These are phyloP conservation scores for Caenorhabditis japonica DNA, from an alignment of 2,888 invertebrate species.

Conservation along the genomic window DNA sequence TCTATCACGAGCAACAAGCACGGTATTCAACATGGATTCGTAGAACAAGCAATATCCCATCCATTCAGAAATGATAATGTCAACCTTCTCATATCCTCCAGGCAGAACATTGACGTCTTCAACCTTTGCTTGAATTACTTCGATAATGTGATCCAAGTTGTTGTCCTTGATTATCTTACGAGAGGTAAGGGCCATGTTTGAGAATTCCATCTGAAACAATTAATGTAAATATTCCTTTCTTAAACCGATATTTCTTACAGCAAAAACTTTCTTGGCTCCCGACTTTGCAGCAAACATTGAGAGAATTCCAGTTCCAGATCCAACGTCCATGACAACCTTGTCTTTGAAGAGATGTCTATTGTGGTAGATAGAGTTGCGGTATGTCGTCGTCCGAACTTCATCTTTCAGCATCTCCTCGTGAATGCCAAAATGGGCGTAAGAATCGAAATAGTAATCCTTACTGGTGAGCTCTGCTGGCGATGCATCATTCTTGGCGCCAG, in stretches of 20 bases:
- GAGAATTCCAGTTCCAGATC: constrained; percentile 97
- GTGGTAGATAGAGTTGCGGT: constrained; percentile 98
- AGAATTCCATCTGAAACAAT: constrained; percentile 87
- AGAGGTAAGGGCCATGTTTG: constrained; percentile 97
- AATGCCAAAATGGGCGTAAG: constrained; percentile 99
- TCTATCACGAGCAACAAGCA: constrained; percentile 96
- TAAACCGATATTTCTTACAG: constrained; percentile 79
- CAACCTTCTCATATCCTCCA: constrained; percentile 89
- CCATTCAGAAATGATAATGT: constrained; percentile 90
- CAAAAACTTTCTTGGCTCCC: constrained; percentile 93
- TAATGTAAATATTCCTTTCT: not conserved
- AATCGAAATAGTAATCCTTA: constrained; percentile 99
- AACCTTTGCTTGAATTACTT: constrained; percentile 82
- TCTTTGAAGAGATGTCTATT: constrained; percentile 85
- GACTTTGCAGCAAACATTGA: constrained; percentile 99
- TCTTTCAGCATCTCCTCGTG: constrained; percentile 99
- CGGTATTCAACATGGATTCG: constrained; percentile 99
- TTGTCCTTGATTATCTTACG: constrained; percentile 89
- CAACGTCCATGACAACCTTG: constrained; percentile 94
- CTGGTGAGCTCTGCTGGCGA: constrained; percentile 90
- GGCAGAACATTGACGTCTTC: constrained; percentile 92
- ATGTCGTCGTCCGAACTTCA: constrained; percentile 96
- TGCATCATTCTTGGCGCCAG: not conserved
- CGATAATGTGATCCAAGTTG: constrained; percentile 78
- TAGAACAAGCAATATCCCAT: constrained; percentile 94